Evolutionary conservation across 2,797 vertebrate species (phyloP).

Genomic region (Hoplostethus atlanticus): DNA sequence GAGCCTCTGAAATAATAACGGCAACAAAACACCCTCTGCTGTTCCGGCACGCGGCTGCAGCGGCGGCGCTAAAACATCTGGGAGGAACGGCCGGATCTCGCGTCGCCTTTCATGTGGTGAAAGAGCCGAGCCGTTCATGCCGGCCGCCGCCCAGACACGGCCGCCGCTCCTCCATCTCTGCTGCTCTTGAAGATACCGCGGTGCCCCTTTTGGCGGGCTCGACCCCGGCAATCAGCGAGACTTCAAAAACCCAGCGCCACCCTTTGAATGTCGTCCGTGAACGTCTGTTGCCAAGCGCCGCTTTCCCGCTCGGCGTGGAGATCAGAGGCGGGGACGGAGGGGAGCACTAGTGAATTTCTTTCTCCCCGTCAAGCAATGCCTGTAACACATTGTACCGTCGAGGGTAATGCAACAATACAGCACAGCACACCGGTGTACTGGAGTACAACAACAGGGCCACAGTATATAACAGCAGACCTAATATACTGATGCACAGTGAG

Average conservation of each 20-base stretch:
- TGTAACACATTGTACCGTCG: conserved; percentile 29
- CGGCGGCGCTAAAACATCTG: conserved; percentile 36
- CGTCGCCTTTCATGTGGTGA: conserved; percentile 58
- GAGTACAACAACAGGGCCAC: not conserved
- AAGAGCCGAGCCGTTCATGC: conserved; percentile 54
- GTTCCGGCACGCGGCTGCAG: conserved; percentile 25
- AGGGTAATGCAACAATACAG: conserved; percentile 5
- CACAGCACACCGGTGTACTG: not conserved
- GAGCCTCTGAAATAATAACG: conserved; percentile 29
- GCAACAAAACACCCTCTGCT: conserved; percentile 18
- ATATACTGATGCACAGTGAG: not conserved
- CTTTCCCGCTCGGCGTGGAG: conserved; percentile 33
- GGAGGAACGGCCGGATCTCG: conserved; percentile 22
- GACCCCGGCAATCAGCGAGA: conserved; percentile 65
- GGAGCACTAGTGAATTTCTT: conserved; percentile 44
- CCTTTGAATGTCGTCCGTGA: conserved; percentile 63
- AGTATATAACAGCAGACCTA: not conserved
- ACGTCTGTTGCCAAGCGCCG: conserved; percentile 52
- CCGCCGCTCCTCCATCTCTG: conserved; percentile 64
- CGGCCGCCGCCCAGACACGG: conserved; percentile 54
- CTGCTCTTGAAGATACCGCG: conserved; percentile 79
- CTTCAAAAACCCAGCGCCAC: conserved; percentile 69
- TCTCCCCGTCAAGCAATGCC: conserved; percentile 33
- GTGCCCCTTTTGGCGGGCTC: conserved; percentile 49
- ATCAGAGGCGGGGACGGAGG: conserved; percentile 45